phyloP scores from a whole-genome alignment of 2,113 vertebrate genomes.

The Polypterus senegalus region DNA sequence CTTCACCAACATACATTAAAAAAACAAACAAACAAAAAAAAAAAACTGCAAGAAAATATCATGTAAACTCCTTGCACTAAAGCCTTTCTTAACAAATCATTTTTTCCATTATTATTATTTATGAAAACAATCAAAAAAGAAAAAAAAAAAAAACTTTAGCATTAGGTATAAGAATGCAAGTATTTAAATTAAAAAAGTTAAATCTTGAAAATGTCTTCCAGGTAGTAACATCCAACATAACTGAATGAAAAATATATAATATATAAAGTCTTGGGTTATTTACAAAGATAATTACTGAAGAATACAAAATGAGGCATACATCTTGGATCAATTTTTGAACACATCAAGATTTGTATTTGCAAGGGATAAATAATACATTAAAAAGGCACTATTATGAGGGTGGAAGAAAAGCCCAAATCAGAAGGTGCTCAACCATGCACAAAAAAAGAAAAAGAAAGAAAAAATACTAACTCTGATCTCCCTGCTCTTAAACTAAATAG shows the following conservation, averaged over 20 bases:
- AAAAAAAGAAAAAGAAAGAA: conserved; percentile 16
- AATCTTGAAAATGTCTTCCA: neutral
- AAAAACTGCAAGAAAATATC: neutral
- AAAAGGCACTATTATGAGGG: conserved; percentile 26
- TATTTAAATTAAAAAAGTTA: conserved; percentile 9
- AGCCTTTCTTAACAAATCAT: conserved; percentile 6
- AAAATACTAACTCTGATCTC: neutral
- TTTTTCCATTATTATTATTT: conserved; percentile 11
- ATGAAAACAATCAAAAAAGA: conserved; percentile 4
- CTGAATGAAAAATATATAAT: neutral
- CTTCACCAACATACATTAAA: neutral
- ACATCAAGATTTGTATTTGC: neutral
- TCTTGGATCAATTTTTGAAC: neutral
- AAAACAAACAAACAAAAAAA: neutral
- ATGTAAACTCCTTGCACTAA: neutral
- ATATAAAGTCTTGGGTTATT: neutral
- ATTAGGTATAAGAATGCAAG: conserved; percentile 6
- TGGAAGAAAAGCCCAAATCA: conserved; percentile 26
- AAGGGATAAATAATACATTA: conserved; percentile 5
- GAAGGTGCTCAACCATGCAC: conserved; percentile 38
- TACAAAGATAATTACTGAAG: conserved; percentile 4
- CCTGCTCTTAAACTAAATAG: neutral
- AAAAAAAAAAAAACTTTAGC: conserved; percentile 3
- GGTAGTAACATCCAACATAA: conserved; percentile 1
- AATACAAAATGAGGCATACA: neutral